These are phyloP conservation scores for Herminia tarsipennalis DNA, from an alignment of 2,888 invertebrate genomes.

Conservation along the genomic window DNA sequence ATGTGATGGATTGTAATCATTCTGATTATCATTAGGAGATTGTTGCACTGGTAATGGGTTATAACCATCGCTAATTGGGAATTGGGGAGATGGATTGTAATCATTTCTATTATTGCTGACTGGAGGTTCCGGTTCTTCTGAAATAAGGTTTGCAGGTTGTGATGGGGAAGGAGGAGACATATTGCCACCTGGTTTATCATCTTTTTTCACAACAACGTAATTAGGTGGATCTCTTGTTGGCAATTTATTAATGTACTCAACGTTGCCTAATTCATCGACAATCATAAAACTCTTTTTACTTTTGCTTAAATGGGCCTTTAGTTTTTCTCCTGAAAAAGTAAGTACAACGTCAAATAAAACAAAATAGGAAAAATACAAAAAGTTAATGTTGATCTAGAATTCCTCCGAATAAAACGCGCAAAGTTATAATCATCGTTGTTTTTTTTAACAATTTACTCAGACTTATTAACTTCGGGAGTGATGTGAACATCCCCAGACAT, in stretches of 20 bases:
- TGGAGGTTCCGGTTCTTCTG: not conserved
- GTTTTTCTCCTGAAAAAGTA: constrained; percentile 19
- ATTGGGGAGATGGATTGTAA: not conserved
- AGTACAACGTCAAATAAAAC: too few relatives aligned
- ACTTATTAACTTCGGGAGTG: too few relatives aligned
- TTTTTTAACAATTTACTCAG: too few relatives aligned
- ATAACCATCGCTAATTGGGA: not conserved
- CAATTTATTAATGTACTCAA: constrained; percentile 54
- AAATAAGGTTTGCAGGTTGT: not conserved
- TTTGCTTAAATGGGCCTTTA: constrained; percentile 21
- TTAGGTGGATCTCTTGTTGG: constrained; percentile 47
- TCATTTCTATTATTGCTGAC: not conserved
- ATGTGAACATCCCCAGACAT: too few relatives aligned
- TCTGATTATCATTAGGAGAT: too few relatives aligned
- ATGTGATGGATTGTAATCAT: not conserved
- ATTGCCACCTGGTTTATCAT: too few relatives aligned
- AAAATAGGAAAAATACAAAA: too few relatives aligned
- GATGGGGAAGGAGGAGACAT: not conserved
- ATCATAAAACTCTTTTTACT: constrained; percentile 49
- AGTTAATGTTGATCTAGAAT: too few relatives aligned
- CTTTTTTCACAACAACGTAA: constrained; percentile 13
- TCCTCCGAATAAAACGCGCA: too few relatives aligned
- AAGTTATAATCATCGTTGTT: too few relatives aligned
- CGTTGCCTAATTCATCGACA: constrained; percentile 56
- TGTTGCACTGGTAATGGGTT: not conserved